Evolutionary conservation across 2,113 vertebrate species (phyloP), one percentile per base, ranked within the genome.

Genomic region (Pundamilia nyererei): DNA sequence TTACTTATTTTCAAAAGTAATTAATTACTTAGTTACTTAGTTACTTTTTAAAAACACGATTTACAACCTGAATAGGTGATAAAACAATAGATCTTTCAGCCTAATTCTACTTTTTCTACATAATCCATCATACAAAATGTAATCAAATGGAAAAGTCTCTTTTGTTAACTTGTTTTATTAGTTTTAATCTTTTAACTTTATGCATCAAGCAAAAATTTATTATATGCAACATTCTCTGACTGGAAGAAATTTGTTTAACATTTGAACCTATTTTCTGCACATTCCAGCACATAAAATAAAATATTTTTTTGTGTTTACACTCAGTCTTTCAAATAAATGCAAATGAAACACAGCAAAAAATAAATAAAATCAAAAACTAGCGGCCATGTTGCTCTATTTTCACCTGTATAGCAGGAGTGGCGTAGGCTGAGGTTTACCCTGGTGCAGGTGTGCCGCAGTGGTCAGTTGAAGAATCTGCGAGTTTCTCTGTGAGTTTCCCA

Each of bases 211-310:
- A 51, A 51, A 51, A 9, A 1, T 51, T 2, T 5, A 51, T 51
- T 51, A 51, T 1, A 19, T 51, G 7, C 17, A 51, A 1, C 47
- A 9, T 49, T 49, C 4, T 0, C 47, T 5, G 4, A 51, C 47
- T 19, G 1, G 1, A 49, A 49, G 2, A 49, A 49, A 9, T 49
- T 5, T 0, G 7, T 49, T 51, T 51, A 9, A 19, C 7, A 51
- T 51, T 21, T 21, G 21, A 21, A 21, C 21, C 21, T 21, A 21
- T 21, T 21, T 21, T 21, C 21, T 21, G 21, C 21, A 21, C 21
- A 21, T 21, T 21, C 21, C 21, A 21, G 21, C 21, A 21, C 21
- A 21, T 21, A 21, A 21, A 21, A 21, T 21, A 21, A 21, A 21
- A 21, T 21, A 21, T 21, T 21, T 21, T 21, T 21, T 21, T 21